Conservation (phyloP, 2,113 vertebrate genomes). For the Trochalopteron elliotii region DNA sequence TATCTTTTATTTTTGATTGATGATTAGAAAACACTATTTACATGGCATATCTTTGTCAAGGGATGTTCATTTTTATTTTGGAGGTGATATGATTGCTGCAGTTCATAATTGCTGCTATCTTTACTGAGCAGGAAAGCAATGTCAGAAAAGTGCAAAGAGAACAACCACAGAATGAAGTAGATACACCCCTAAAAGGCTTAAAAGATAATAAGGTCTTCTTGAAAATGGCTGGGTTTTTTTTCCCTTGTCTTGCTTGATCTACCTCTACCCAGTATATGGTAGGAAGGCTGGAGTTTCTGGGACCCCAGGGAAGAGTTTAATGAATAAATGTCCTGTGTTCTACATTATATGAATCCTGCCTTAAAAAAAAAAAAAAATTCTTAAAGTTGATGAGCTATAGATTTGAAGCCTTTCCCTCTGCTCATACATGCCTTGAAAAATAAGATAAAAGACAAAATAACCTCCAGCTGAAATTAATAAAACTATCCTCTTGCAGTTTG, state of each 20-base stretch:
- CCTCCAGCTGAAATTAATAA: conserved; percentile 61
- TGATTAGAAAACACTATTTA: background rate
- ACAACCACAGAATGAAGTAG: background rate
- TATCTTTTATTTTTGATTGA: background rate
- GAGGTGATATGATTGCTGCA: background rate
- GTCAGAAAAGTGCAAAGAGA: background rate
- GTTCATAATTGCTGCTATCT: background rate
- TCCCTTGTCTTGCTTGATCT: background rate
- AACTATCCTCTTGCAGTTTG: conserved; percentile 35
- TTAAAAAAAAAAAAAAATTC: background rate
- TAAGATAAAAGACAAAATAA: conserved; percentile 62
- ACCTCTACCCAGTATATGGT: background rate
- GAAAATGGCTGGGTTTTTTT: background rate
- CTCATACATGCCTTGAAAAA: conserved; percentile 54
- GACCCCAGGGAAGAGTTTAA: conserved; percentile 53
- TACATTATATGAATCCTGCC: background rate
- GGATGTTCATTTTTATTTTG: background rate
- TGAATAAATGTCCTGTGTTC: conserved; percentile 40
- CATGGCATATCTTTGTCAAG: background rate
- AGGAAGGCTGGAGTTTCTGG: conserved; percentile 5
- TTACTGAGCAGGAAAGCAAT: background rate
- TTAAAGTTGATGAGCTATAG: conserved; percentile 47
- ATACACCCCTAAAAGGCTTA: background rate
- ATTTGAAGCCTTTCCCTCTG: conserved; percentile 30
- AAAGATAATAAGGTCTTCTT: background rate